Evolutionary conservation across 1,140 invertebrate genomes (phyloP).

Genomic region (Pemphigus obesinymphae): DNA sequence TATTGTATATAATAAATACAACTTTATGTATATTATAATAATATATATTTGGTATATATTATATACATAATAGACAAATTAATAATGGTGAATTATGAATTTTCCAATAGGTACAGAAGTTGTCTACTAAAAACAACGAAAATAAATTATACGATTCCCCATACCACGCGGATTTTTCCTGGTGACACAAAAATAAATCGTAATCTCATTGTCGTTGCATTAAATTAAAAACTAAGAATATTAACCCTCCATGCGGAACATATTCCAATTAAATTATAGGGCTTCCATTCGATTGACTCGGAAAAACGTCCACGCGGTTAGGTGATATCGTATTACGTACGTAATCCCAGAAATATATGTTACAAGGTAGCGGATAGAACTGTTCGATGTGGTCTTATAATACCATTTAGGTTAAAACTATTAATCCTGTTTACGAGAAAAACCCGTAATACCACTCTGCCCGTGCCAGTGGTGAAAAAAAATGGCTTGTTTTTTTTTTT

Average conservation of each 20-base stretch:
- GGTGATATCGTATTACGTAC: not conserved
- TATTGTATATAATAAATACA: no score
- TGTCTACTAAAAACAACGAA: no score
- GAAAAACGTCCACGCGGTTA: not conserved
- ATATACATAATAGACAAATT: no score
- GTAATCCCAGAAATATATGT: slow-evolving; percentile 1
- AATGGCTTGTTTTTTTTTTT: slow-evolving; percentile 3
- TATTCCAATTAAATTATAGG: not conserved
- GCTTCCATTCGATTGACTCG: not conserved
- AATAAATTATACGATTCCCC: no score
- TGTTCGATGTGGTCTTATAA: not conserved
- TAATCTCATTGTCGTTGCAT: not conserved
- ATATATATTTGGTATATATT: no score
- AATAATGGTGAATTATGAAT: no score
- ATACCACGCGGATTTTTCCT: no score
- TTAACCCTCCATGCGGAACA: not conserved
- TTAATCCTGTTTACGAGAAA: slow-evolving; percentile 23
- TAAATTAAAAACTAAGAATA: not conserved
- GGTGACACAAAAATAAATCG: no score
- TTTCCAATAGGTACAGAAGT: no score
- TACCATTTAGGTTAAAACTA: slow-evolving; percentile 31
- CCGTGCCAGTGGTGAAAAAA: not conserved
- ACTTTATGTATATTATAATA: no score
- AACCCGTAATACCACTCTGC: not conserved
- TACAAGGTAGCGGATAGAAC: not conserved